Evolutionary conservation across 2,113 vertebrate genomes (phyloP).

Genomic region (Narcine bancroftii): DNA sequence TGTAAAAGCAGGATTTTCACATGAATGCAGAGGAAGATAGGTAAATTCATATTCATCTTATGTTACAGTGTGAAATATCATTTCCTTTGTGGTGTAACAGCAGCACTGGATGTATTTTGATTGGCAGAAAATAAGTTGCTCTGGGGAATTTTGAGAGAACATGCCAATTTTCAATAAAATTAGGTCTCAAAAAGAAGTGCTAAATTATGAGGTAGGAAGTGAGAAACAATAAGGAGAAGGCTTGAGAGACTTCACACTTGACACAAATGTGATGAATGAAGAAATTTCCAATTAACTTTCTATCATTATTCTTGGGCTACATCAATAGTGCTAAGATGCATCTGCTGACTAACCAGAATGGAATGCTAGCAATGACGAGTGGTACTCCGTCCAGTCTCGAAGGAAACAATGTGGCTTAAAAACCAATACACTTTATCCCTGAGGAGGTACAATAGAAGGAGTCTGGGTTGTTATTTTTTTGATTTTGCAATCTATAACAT

Average conservation of each 20-base stretch:
- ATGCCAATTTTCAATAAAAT: background rate
- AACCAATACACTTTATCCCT: slow-evolving; percentile 3
- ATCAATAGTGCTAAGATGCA: background rate
- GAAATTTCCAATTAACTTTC: slow-evolving; percentile 1
- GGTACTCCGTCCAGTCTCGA: background rate
- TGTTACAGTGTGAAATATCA: background rate
- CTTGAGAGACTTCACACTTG: background rate
- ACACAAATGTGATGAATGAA: background rate
- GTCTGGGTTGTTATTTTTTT: background rate
- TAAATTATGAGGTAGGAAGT: background rate
- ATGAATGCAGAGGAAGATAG: background rate
- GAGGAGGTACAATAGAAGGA: background rate
- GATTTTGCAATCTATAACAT: background rate
- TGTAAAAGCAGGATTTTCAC: background rate
- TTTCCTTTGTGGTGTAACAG: background rate
- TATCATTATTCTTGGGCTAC: background rate
- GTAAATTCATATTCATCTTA: background rate
- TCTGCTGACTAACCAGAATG: background rate
- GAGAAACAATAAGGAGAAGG: background rate
- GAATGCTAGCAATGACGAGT: background rate
- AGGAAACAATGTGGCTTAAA: background rate
- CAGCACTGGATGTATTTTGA: background rate
- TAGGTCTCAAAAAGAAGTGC: background rate
- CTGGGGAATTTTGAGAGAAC: background rate
- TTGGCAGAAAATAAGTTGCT: background rate